Conservation (phyloP, 2,888 invertebrate species). For the Ectemnius lituratus region DNA sequence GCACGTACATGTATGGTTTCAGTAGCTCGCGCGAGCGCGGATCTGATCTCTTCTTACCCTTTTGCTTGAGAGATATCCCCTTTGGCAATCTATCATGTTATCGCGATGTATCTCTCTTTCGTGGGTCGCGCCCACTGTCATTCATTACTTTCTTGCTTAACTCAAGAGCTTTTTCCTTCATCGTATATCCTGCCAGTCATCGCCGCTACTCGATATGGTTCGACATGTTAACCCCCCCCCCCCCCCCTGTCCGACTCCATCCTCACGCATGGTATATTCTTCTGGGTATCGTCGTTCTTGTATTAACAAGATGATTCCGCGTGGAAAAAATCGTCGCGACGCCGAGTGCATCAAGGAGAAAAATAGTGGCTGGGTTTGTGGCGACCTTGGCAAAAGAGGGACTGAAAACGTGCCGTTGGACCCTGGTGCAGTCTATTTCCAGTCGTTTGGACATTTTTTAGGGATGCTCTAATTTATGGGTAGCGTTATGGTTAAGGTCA, state of each 20-base stretch:
- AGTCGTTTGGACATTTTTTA: constrained; percentile 48
- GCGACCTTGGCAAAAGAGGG: constrained; percentile 35
- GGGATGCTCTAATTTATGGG: constrained; percentile 55
- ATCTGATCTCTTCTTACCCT: constrained; percentile 5
- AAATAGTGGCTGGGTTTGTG: background rate
- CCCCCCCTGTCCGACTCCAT: too few relatives aligned
- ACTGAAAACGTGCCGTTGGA: constrained; percentile 42
- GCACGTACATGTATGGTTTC: too few relatives aligned
- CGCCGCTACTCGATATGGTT: constrained; percentile 26
- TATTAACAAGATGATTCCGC: too few relatives aligned
- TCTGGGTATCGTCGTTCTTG: too few relatives aligned
- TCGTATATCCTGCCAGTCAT: constrained; percentile 42
- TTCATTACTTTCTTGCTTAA: constrained; percentile 19
- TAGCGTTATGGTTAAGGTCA: constrained; percentile 44
- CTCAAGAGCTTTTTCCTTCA: constrained; percentile 13
- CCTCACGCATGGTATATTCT: too few relatives aligned
- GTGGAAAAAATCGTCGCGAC: background rate
- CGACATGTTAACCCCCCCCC: too few relatives aligned
- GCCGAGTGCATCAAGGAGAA: constrained; percentile 12
- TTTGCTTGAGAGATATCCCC: constrained; percentile 1
- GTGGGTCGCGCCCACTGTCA: constrained; percentile 31
- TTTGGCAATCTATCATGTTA: constrained; percentile 47
- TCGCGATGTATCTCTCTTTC: constrained; percentile 21
- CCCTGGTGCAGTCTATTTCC: constrained; percentile 22
- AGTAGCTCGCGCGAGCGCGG: background rate